Percentiles rank a stretch among this genome's conserved stretches.
Conservation (phyloP, 2,797 vertebrate species). For the Premnoplex brunnescens region DNA sequence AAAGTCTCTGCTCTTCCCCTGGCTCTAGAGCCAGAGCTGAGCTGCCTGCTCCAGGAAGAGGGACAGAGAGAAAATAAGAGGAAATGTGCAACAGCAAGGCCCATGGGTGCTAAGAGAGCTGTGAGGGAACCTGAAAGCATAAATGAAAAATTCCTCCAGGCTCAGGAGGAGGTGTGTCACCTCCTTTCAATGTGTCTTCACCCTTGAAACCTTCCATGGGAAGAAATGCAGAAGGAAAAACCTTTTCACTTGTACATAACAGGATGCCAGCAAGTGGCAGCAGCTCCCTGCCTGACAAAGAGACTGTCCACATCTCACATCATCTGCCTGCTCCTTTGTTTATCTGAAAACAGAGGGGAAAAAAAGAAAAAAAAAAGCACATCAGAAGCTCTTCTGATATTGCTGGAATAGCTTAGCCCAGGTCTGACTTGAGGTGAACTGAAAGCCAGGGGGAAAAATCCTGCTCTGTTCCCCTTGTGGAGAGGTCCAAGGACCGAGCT, state of each 20-base stretch:
- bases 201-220: background rate
- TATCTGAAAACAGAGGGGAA: background rate
- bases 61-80: background rate
- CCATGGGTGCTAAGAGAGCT: background rate
- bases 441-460: background rate
- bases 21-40: background rate
- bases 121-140: background rate
- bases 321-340: background rate
- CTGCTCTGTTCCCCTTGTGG: background rate
- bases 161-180: background rate
- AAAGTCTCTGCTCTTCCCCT: background rate
- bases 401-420: background rate
- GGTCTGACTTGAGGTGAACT: background rate
- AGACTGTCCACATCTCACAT: background rate
- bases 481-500: background rate
- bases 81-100: background rate
- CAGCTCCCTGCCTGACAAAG: slow-evolving; percentile 36
- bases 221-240: background rate
- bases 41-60: background rate
- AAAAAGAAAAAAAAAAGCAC: background rate
- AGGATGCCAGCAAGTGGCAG: slow-evolving; percentile 60
- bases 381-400: background rate
- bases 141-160: background rate
- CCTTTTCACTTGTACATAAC: background rate
- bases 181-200: background rate